Evolutionary conservation across 2,888 invertebrate species (phyloP), one percentile per base, ranked within the genome.

Genomic region (Protodeltote pygarga): DNA sequence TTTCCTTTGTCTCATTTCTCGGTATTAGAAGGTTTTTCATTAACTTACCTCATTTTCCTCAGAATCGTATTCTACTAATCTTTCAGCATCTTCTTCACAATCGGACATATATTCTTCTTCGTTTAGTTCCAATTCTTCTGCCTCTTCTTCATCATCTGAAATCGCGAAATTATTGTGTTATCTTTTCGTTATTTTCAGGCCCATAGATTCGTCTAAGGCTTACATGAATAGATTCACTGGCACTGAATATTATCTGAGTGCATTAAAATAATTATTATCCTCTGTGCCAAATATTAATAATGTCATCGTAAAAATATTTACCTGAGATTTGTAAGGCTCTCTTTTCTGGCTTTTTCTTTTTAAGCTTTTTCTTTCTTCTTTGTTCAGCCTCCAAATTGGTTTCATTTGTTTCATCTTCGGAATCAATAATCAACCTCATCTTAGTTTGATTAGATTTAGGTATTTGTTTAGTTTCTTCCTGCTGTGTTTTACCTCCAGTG

Each of bases 1-100:
- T n/a, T n/a, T n/a, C n/a, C n/a, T n/a, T n/a, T n/a, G n/a, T n/a
- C n/a, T n/a, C n/a, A n/a, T n/a, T n/a, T n/a, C n/a, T n/a, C n/a
- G n/a, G n/a, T n/a, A n/a, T n/a, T n/a, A n/a, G n/a, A n/a, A 16
- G 28, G 6, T 21, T 17, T 9, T 24, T 6, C 5, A 5, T 31
- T 6, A 23, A 40, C 49, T 29, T 63, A 88, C 93, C 92, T 97
- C 97, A 83, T 97, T 97, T 83, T 97, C 97, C 79, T 97, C 97
- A 0, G 97, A 97, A 81, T 97, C 97, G 73, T 97, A 97, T 71
- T 95, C 95, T 2, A 96, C 90, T 47, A 92, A 83, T 40, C 83
- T 81, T 17, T 92, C 89, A 16, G 74, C 76, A 8, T 77, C 71
- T 8, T 84, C 82, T 41, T 82, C 80, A 3, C 77, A 55, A 34